A percentile compares a stretch with the other conserved stretches of the same genome.
Evolutionary conservation across 2,113 vertebrate species (phyloP).

Genomic region (Ammodytes marinus): DNA sequence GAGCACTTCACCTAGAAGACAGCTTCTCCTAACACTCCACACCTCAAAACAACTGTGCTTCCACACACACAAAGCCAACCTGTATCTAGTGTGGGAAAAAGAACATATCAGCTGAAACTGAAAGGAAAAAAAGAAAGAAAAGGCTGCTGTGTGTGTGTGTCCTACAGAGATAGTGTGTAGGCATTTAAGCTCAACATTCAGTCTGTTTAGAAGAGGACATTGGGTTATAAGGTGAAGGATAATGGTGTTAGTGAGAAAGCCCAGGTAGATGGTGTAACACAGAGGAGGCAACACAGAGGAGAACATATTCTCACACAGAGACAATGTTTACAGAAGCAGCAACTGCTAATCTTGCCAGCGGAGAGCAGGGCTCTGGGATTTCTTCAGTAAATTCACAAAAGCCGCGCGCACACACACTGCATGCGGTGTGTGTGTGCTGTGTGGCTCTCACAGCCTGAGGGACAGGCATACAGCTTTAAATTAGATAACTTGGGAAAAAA

Average conservation of each 20-base stretch:
- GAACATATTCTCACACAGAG: slow-evolving; percentile 36
- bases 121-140: not conserved
- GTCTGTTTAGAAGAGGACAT: not conserved
- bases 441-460: slow-evolving; percentile 26
- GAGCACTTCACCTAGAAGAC: not conserved
- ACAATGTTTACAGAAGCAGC: slow-evolving; percentile 60
- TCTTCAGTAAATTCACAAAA: slow-evolving; percentile 57
- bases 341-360: slow-evolving; percentile 43
- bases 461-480: slow-evolving; percentile 8
- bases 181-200: slow-evolving; percentile 27
- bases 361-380: slow-evolving; percentile 42
- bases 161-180: slow-evolving; percentile 5
- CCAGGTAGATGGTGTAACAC: slow-evolving; percentile 15
- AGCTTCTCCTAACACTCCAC: slow-evolving; percentile 3
- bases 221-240: slow-evolving; percentile 29
- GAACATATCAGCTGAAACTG: slow-evolving; percentile 13
- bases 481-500: no score
- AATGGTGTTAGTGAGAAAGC: slow-evolving; percentile 25
- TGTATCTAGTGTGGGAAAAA: slow-evolving; percentile 13
- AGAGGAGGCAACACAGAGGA: slow-evolving; percentile 30
- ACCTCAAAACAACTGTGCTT: slow-evolving; percentile 15
- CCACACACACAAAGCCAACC: slow-evolving; percentile 33
- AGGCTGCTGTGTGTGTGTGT: not conserved
- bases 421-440: not conserved
- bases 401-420: slow-evolving; percentile 13